Evolutionary conservation across 23 tunicate genomes (phyloP).

Genomic region (Trididemnum clinides): DNA sequence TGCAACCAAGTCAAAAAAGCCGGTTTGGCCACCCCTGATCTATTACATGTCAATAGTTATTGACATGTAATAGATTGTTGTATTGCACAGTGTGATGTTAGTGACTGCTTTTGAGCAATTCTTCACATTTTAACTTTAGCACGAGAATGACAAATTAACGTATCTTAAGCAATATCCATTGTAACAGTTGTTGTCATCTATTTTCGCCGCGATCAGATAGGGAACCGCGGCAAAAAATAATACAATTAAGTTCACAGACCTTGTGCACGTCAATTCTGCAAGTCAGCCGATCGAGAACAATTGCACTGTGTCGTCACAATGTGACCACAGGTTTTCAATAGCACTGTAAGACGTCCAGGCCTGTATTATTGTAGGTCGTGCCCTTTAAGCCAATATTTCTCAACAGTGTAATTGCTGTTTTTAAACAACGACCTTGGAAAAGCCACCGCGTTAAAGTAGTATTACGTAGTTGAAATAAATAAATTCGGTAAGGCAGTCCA

Average conservation of each 20-base stretch:
- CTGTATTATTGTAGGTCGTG: background rate
- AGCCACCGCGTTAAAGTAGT: too few species aligned
- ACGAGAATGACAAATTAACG: background rate
- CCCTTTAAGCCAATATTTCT: too few species aligned
- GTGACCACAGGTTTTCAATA: background rate
- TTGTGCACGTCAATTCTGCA: background rate
- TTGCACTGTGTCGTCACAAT: background rate
- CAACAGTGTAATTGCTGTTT: too few species aligned
- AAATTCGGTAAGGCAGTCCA: too few species aligned
- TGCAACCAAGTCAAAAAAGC: too few species aligned
- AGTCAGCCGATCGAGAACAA: background rate
- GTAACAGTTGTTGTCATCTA: background rate
- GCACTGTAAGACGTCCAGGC: background rate
- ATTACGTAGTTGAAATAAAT: too few species aligned
- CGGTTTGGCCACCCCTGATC: too few species aligned
- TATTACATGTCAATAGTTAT: too few species aligned
- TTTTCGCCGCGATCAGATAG: background rate
- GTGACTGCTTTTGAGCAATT: background rate
- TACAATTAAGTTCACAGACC: background rate
- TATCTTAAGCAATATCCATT: background rate
- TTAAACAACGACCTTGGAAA: too few species aligned
- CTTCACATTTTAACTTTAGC: background rate
- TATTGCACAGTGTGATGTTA: too few species aligned
- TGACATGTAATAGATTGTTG: too few species aligned
- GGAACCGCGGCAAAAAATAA: background rate